Evolutionary conservation across 2,113 vertebrate species (phyloP).

Genomic region (Amphilophus citrinellus): DNA sequence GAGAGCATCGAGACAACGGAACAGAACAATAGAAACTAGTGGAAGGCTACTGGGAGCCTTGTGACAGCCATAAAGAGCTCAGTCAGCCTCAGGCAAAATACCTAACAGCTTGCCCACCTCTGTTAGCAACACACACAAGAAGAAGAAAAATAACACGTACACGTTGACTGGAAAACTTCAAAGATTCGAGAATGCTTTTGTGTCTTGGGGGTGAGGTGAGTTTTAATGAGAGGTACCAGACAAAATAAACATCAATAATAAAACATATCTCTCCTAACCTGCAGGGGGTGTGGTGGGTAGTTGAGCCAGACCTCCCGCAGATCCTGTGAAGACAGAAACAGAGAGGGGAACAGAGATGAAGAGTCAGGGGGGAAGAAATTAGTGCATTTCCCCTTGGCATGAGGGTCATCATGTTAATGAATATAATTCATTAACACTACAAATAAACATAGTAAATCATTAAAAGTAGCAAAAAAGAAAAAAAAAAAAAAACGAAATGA

Average conservation of each 20-base stretch:
- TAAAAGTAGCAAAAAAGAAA: not conserved
- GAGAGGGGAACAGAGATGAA: not conserved
- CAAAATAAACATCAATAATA: conserved; percentile 63
- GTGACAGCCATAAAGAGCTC: conserved; percentile 46
- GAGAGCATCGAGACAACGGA: conserved; percentile 34
- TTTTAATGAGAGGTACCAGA: conserved; percentile 54
- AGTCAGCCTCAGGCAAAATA: conserved; percentile 43
- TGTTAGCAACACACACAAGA: conserved; percentile 15
- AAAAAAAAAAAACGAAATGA: not conserved
- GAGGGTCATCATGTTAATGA: not conserved
- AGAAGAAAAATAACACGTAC: conserved; percentile 9
- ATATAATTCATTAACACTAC: not conserved
- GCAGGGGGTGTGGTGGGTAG: conserved; percentile 97
- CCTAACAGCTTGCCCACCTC: conserved; percentile 42
- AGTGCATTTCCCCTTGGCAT: not conserved
- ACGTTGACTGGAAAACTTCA: conserved; percentile 39
- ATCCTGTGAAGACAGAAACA: conserved; percentile 81
- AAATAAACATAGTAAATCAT: not conserved
- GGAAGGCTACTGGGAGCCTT: conserved; percentile 27
- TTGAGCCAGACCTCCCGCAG: conserved; percentile 98
- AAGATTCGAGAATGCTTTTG: conserved; percentile 30
- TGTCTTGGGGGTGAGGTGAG: conserved; percentile 41
- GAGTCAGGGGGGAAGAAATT: conserved; percentile 7
- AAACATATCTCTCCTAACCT: conserved; percentile 85
- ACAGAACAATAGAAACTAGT: conserved; percentile 41